Conservation (phyloP, 2,888 invertebrate species). For the Callosobruchus maculatus region DNA sequence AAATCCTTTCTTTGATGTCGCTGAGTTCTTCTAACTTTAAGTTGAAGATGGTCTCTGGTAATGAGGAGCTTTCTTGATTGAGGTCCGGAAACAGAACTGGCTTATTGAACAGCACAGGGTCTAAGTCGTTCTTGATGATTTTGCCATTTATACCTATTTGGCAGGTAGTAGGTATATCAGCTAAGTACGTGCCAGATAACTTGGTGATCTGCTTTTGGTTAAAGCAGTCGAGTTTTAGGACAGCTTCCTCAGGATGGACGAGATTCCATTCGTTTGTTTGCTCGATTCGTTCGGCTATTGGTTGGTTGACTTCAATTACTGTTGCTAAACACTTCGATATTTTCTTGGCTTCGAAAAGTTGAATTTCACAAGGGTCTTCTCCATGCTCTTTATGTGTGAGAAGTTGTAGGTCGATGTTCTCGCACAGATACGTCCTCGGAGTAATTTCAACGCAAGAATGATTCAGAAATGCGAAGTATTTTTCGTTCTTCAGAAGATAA, state of each 20-base stretch:
- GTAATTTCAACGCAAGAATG: not conserved
- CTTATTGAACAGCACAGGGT: no score
- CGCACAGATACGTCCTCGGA: not conserved
- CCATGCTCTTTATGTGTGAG: not conserved
- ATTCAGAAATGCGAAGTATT: not conserved
- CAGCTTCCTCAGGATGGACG: not conserved
- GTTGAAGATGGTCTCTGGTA: no score
- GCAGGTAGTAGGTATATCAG: not conserved
- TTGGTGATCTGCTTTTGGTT: slow-evolving; percentile 1
- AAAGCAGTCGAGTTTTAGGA: not conserved
- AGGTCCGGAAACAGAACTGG: no score
- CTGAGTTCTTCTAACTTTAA: no score
- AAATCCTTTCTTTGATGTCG: no score
- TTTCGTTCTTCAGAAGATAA: not conserved
- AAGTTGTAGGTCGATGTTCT: not conserved
- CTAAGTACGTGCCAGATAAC: not conserved
- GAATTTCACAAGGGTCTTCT: no score
- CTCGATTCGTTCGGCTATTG: slow-evolving; percentile 1
- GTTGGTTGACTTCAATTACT: not conserved
- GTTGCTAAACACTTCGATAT: not conserved
- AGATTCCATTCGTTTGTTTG: not conserved
- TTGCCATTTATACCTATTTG: not conserved
- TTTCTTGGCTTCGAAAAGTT: no score
- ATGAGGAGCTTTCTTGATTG: no score
- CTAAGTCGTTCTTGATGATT: no score